A percentile compares a stretch with the other conserved stretches of the same genome.
Evolutionary conservation across 2,797 vertebrate species (phyloP).

Genomic region (Emydoidea blandingii): DNA sequence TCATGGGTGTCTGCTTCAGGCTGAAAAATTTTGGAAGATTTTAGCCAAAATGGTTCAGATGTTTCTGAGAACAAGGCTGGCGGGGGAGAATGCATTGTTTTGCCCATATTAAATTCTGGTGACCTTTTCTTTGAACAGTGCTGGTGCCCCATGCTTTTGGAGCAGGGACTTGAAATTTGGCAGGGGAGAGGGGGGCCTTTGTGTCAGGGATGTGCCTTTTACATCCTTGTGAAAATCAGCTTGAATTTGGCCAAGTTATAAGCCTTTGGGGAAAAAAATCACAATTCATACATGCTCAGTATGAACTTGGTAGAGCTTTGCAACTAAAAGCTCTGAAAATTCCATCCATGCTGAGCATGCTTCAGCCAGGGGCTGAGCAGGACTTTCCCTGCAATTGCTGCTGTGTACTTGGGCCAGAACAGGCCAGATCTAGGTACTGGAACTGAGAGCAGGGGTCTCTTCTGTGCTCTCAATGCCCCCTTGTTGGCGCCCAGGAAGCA

Average conservation of each 20-base stretch:
- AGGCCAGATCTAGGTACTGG: not conserved
- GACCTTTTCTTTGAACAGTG: not conserved
- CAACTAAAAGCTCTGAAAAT: not conserved
- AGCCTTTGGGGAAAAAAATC: not conserved
- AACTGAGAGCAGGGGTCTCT: not conserved
- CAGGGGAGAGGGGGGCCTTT: not conserved
- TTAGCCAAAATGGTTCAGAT: not conserved
- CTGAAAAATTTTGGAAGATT: not conserved
- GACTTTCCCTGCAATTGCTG: not conserved
- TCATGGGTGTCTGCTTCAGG: too few relatives aligned
- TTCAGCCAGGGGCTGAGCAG: not conserved
- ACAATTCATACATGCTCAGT: not conserved
- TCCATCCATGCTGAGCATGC: not conserved
- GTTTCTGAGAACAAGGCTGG: not conserved
- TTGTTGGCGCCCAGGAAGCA: not conserved
- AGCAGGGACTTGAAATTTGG: not conserved
- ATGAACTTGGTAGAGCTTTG: not conserved
- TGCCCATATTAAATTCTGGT: not conserved
- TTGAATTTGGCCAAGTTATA: not conserved
- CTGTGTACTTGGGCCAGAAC: not conserved
- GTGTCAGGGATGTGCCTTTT: not conserved
- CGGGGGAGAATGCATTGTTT: not conserved
- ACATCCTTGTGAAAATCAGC: not conserved
- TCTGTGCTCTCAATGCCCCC: not conserved
- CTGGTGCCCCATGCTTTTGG: not conserved